These are phyloP conservation scores for Leptopilina boulardi DNA, from an alignment of 1,140 invertebrate species.

Conservation along the genomic window DNA sequence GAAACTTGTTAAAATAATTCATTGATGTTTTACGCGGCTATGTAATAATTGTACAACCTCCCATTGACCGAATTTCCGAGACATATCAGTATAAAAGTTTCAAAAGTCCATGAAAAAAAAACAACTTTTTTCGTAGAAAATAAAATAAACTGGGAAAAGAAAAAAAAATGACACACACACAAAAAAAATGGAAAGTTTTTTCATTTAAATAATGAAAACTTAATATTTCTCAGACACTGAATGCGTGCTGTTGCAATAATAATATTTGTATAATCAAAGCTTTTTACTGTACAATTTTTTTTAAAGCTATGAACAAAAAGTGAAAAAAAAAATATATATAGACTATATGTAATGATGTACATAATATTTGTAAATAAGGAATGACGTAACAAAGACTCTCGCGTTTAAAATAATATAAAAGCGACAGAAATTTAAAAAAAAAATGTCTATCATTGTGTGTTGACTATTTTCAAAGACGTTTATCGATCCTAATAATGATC, in stretches of 20 bases:
- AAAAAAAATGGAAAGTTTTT: background rate
- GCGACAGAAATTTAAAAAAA: constrained; percentile 14
- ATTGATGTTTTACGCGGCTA: constrained; percentile 35
- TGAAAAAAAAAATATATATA: too few species aligned
- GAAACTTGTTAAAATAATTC: background rate
- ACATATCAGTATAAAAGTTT: constrained; percentile 66
- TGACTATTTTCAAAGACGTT: constrained; percentile 10
- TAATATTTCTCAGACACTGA: constrained; percentile 8
- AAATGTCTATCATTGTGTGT: background rate
- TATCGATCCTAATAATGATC: background rate
- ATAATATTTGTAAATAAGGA: constrained; percentile 69
- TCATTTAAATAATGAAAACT: background rate
- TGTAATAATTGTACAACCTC: constrained; percentile 43
- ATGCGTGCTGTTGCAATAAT: constrained; percentile 62
- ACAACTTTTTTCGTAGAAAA: background rate
- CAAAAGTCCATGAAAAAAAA: background rate
- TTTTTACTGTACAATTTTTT: constrained; percentile 46
- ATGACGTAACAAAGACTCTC: background rate
- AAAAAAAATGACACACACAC: too few species aligned
- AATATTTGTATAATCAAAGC: constrained; percentile 62
- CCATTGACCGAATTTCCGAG: constrained; percentile 66
- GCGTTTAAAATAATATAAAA: constrained; percentile 4
- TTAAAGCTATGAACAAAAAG: background rate
- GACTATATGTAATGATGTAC: constrained; percentile 50
- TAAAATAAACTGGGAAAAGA: background rate